Conservation (phyloP, 1,140 invertebrate genomes). For the Drosophila carrolli region DNA sequence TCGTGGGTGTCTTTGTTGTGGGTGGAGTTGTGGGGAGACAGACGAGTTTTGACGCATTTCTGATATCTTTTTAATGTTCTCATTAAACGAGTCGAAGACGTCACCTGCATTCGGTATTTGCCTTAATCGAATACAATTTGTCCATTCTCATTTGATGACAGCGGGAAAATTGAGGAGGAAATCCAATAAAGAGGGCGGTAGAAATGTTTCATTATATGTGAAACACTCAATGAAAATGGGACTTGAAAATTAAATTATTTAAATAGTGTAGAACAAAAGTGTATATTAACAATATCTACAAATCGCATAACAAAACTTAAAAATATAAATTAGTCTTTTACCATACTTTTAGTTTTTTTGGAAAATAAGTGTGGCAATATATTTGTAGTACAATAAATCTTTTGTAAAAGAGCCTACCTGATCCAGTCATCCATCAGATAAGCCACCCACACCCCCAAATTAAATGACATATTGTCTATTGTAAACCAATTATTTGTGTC, state of each 20-base stretch:
- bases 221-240: too few species aligned
- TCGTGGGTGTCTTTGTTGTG: constrained; percentile 34
- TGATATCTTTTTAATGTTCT: constrained; percentile 75
- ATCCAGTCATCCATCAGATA: constrained; percentile 4
- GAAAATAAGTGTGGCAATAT: too few species aligned
- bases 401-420: neutral
- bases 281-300: too few species aligned
- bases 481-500: constrained; percentile 39
- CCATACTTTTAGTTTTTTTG: too few species aligned
- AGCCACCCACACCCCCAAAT: constrained; percentile 1
- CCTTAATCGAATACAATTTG: constrained; percentile 3
- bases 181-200: neutral
- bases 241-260: too few species aligned
- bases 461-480: constrained; percentile 40
- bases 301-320: too few species aligned
- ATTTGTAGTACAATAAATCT: too few species aligned
- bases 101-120: constrained; percentile 49
- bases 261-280: too few species aligned
- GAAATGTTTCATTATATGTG: neutral
- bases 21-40: neutral
- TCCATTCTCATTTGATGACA: neutral
- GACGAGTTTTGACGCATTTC: constrained; percentile 62
- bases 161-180: constrained; percentile 1
- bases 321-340: too few species aligned
- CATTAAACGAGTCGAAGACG: constrained; percentile 57